Base-by-base conservation (phyloP, 2,888 invertebrate genomes). In the Drosophila merina region DNA sequence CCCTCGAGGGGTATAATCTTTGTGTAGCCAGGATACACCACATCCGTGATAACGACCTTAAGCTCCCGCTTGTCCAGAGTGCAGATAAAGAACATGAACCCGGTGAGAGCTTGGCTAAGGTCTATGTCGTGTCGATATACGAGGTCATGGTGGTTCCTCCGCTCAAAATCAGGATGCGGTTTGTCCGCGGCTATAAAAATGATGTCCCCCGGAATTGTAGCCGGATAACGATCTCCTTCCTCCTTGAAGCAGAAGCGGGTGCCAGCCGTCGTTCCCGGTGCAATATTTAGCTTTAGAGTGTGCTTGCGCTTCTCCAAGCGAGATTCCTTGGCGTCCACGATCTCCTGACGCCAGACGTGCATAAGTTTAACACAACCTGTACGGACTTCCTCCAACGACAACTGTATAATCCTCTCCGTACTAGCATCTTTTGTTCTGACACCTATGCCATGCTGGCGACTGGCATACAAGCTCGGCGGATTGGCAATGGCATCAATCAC, bases 331-430 rank as follows among this genome's bases (percentile, higher is more conserved):
- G 94, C 94, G 62, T 94, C 94, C 0, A 93, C 92, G 81, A 95
- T 94, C 5, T 95, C 95, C 49, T 95, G 92, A 42, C 95, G 93
- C 87, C 95, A 94, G 40, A 96, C 96, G 91, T 96, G 96, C 95
- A 96, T 95, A 89, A 96, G 95, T 90, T 96, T 97, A n/a, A 96
- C 92, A 0, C 95, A 95, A 0, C 97, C 97, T 79, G 93, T 94
- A 89, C 93, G 96, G 6, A 95, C 89, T 87, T 95, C 95, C 74
- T 94, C 93, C 47, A 95, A 89, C n/a, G 94, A 93, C 59, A 95
- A 90, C 40, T 91, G 91, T 26, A 95, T 91, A 5, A 93, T 91
- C 78, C 93, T 93, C 74, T 92, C 93, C 33, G 94, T 92, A 28
- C 93, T 92, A 3, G 93, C 90, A 77, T 94, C 94, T 88, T 95